Conservation (phyloP, 2,797 vertebrate genomes). For the Anolis apletophallus region DNA sequence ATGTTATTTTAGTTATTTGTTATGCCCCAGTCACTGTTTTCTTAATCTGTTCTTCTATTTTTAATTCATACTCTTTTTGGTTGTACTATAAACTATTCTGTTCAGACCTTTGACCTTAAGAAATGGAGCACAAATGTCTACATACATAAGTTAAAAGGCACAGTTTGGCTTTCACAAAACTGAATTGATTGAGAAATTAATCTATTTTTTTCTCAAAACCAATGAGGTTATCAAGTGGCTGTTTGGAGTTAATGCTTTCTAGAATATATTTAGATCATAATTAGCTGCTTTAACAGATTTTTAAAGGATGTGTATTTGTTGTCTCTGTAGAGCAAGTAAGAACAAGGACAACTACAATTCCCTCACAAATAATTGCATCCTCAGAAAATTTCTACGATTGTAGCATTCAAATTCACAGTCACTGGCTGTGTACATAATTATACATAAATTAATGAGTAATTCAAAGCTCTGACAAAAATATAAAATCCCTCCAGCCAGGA, state of each 20-base stretch:
- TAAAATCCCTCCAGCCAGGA: slow-evolving; percentile 29
- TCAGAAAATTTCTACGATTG: neutral
- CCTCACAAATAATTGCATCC: neutral
- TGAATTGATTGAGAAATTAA: neutral
- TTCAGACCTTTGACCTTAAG: neutral
- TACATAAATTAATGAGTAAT: slow-evolving; percentile 50
- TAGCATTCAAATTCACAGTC: slow-evolving; percentile 2
- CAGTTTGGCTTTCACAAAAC: neutral
- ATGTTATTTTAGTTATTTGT: too few relatives aligned
- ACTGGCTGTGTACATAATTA: slow-evolving; percentile 31
- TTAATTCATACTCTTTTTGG: neutral
- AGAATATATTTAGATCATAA: neutral
- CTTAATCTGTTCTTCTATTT: neutral
- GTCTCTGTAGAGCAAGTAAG: slow-evolving; percentile 27
- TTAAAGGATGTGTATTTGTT: slow-evolving; percentile 26
- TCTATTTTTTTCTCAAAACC: neutral
- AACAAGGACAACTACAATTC: neutral
- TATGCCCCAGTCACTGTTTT: neutral
- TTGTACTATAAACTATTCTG: neutral
- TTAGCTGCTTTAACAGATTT: slow-evolving; percentile 9
- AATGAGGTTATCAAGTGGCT: neutral
- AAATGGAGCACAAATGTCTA: neutral
- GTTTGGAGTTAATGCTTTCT: neutral
- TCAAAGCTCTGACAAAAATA: slow-evolving; percentile 50
- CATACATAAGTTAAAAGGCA: neutral